Base-by-base conservation (phyloP, 2,888 invertebrate species). In the Pristionchus fissidentatus region DNA sequence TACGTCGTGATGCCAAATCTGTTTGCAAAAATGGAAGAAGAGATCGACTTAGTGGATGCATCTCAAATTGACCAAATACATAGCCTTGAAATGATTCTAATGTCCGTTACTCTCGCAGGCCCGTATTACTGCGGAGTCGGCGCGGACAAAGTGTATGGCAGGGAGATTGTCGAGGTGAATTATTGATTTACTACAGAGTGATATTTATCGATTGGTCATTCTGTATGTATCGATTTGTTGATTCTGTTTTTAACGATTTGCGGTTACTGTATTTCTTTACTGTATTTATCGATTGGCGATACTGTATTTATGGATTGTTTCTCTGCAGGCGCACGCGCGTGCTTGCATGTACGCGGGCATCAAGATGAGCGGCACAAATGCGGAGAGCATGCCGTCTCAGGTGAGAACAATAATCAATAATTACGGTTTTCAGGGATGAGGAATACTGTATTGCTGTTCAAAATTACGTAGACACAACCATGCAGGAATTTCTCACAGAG, bases 121-220 rank as follows among this genome's bases (percentile, higher is more conserved):
- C 98, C 98, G 1, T 98, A 98, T 94, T 98, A 98, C 93, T 98
- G 98, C 93, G 98, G 97, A 73, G 97, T 98, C 10, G 98, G 98
- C 13, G 96, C 97, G 83, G 95, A 97, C 93, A 96, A 96, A 93
- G 97, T 97, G 5, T 97, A 96, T 93, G 98, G 97, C 19, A 95
- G 98, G 79, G 97, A 98, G 93, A 95, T 98, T 84, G 96, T 97
- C 26, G 97, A 97, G 79, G 70, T 70, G 32, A 8, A 66, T 35
- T 66, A 41, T 70, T 10, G 4, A 35, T 70, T 70, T n/a, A n/a
- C n/a, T n/a, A n/a, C n/a, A n/a, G n/a, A n/a, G n/a, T n/a, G n/a
- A n/a, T n/a, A 3, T 22, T n/a, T 29, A 66, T 2, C 2, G 49
- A 49, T 75, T 49, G 13, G 1, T 15, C 26, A 13, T 32, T 26